Conservation (phyloP, 2,113 vertebrate genomes). For the Psittacus erithacus region DNA sequence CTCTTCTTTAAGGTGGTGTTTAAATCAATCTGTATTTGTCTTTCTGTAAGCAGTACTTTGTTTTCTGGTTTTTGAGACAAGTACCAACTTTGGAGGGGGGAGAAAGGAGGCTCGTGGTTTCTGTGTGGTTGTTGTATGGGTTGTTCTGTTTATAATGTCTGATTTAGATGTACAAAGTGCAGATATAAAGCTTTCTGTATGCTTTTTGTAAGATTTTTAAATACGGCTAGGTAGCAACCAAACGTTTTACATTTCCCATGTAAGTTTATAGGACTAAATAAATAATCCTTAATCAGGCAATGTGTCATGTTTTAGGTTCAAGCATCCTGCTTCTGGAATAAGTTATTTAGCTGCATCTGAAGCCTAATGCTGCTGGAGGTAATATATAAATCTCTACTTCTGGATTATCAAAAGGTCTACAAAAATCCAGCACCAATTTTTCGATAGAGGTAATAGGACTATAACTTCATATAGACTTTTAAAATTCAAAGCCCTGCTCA, state of each 20-base stretch:
- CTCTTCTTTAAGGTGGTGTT: background rate
- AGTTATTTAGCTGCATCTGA: background rate
- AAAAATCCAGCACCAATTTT: background rate
- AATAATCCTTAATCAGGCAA: background rate
- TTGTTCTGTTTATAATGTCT: background rate
- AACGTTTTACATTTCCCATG: background rate
- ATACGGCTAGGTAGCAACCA: background rate
- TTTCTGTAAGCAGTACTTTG: background rate
- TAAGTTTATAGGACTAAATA: background rate
- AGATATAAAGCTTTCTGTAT: background rate
- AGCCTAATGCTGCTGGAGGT: background rate
- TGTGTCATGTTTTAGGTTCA: background rate
- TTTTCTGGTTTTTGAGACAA: background rate
- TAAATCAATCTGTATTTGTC: background rate
- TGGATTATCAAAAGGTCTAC: background rate
- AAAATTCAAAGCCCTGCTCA: background rate
- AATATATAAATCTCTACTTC: background rate
- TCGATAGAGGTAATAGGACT: background rate
- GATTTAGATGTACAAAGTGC: background rate
- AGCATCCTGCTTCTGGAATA: background rate
- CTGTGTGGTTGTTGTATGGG: background rate
- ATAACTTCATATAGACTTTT: background rate
- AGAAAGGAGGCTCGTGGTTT: accelerated
- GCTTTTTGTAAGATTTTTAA: background rate
- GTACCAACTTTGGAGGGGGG: background rate